A percentile compares a stretch with the other conserved stretches of the same genome.
Conservation (phyloP, 2,888 invertebrate genomes). For the Platycheirus rosarum region DNA sequence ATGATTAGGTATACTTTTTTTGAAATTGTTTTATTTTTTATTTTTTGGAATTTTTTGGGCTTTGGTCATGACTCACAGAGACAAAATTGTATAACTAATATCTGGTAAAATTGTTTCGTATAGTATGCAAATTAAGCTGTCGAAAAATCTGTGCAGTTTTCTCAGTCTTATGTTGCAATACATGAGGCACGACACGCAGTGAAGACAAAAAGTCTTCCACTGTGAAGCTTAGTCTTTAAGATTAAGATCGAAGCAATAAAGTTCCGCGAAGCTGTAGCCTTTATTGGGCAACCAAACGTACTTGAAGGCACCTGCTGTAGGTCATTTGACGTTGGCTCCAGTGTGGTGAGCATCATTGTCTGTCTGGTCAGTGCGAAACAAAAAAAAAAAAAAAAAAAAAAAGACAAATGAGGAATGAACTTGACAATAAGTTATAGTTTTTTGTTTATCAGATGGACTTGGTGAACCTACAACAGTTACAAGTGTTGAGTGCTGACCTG, state of each 20-base stretch:
- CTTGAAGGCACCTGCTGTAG: slow-evolving; percentile 50
- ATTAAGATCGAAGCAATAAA: slow-evolving; percentile 60
- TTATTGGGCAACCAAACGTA: slow-evolving; percentile 33
- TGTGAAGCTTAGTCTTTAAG: slow-evolving; percentile 25
- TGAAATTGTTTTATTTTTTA: slow-evolving; percentile 6
- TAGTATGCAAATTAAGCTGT: slow-evolving; percentile 60
- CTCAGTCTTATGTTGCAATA: slow-evolving; percentile 47
- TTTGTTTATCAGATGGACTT: slow-evolving; percentile 35
- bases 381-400: slow-evolving; percentile 17
- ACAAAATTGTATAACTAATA: slow-evolving; percentile 51
- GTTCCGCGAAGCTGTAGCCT: slow-evolving; percentile 33
- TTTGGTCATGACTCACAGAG: slow-evolving; percentile 29
- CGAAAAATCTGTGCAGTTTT: slow-evolving; percentile 43
- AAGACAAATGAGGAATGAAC: slow-evolving; percentile 27
- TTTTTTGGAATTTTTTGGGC: not conserved
- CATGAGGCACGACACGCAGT: slow-evolving; percentile 26
- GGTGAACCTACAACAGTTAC: slow-evolving; percentile 27
- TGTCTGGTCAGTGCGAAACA: slow-evolving; percentile 12
- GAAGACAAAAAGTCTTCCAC: slow-evolving; percentile 24
- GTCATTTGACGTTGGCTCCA: slow-evolving; percentile 16
- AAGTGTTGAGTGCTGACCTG: too few relatives aligned
- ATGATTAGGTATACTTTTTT: slow-evolving; percentile 15
- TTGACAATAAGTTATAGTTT: slow-evolving; percentile 36
- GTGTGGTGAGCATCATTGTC: slow-evolving; percentile 10
- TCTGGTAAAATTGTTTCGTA: slow-evolving; percentile 39